phyloP scores from a whole-genome alignment of 2,888 invertebrate species.

The Ischnura elegans region DNA sequence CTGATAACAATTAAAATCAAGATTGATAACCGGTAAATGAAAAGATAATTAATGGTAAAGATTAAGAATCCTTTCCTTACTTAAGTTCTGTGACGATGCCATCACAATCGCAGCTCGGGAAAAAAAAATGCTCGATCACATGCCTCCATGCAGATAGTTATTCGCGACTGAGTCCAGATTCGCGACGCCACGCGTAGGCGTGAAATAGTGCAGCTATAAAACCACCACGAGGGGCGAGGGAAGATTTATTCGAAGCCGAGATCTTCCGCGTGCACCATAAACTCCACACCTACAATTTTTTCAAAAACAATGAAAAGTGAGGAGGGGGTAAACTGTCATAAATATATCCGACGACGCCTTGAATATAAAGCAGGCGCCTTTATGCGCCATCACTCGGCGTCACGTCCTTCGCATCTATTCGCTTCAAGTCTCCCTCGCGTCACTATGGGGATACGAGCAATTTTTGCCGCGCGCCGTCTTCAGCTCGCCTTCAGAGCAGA shows the following conservation, averaged over 20 bases:
- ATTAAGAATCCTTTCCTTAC: too few relatives aligned
- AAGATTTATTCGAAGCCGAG: background rate
- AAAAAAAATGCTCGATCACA: background rate
- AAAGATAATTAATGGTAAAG: too few relatives aligned
- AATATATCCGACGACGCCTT: background rate
- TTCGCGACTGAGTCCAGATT: background rate
- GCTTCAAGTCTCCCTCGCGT: background rate
- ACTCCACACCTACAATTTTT: background rate
- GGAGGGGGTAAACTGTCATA: background rate
- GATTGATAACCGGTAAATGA: too few relatives aligned
- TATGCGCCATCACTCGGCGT: background rate
- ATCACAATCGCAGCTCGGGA: background rate
- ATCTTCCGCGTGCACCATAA: background rate
- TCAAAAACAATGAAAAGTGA: background rate
- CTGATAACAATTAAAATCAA: too few relatives aligned
- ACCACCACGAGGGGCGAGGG: background rate
- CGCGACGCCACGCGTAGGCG: background rate
- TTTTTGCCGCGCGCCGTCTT: background rate
- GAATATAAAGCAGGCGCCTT: background rate
- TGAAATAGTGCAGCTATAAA: background rate
- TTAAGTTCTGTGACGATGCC: background rate
- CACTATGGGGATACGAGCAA: background rate
- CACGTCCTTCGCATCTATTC: background rate
- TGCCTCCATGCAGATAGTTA: background rate
- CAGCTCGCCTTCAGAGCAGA: background rate